Evolutionary conservation across 1,140 invertebrate genomes (phyloP).

Genomic region (Drosophila simulans): DNA sequence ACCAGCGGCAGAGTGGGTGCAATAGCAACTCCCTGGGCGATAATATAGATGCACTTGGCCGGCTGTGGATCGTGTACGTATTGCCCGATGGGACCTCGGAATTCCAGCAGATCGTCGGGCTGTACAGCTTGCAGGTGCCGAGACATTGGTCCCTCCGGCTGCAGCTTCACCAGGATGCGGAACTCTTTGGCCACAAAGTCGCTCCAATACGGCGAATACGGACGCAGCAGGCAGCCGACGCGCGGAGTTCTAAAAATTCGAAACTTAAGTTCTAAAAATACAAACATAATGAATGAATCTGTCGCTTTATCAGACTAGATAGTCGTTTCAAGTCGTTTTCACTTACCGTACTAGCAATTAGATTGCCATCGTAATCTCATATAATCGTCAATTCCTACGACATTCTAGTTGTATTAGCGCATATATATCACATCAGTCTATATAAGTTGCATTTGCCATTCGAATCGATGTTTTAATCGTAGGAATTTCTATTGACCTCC

Average conservation of each 20-base stretch:
- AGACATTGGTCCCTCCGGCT: constrained; percentile 66
- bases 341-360: no score
- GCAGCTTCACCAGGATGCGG: constrained; percentile 75
- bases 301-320: no score
- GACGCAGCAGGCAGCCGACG: constrained; percentile 45
- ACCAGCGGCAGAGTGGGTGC: constrained; percentile 72
- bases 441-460: no score
- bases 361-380: no score
- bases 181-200: constrained; percentile 63
- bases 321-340: no score
- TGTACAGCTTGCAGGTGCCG: constrained; percentile 32
- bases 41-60: constrained; percentile 51
- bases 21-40: constrained; percentile 77
- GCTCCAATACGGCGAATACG: constrained; percentile 78
- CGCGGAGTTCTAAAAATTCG: constrained; percentile 21
- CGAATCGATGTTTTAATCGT: neutral
- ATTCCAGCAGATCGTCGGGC: constrained; percentile 57
- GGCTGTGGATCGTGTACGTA: constrained; percentile 37
- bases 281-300: neutral
- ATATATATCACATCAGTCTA: neutral
- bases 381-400: no score
- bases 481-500: neutral
- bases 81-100: constrained; percentile 75
- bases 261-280: neutral
- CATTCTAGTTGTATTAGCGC: neutral